Conservation (phyloP, 1,140 invertebrate genomes). For the Diorhabda sublineata region DNA sequence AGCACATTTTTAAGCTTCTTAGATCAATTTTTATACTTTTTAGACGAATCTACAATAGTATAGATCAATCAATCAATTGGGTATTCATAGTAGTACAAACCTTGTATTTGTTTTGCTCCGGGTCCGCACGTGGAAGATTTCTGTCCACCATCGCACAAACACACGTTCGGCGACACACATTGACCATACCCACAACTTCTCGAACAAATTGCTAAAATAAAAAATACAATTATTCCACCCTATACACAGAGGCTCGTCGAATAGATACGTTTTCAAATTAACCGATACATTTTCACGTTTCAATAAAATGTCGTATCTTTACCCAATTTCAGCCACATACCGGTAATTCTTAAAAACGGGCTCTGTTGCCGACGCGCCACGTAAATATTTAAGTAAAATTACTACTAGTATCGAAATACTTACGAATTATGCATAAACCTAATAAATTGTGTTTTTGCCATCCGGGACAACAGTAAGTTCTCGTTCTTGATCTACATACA, state of each 20-base stretch:
- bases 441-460: slow-evolving; percentile 70
- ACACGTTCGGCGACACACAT: slow-evolving; percentile 79
- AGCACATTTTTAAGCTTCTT: too few relatives aligned
- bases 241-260: too few relatives aligned
- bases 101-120: slow-evolving; percentile 23
- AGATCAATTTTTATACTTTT: too few relatives aligned
- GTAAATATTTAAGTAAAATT: neutral
- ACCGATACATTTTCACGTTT: too few relatives aligned
- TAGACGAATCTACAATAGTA: too few relatives aligned
- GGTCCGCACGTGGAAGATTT: slow-evolving; percentile 26
- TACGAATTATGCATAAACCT: slow-evolving; percentile 76
- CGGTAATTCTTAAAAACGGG: too few relatives aligned
- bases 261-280: too few relatives aligned
- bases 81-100: neutral
- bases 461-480: slow-evolving; percentile 76
- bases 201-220: slow-evolving; percentile 66
- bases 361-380: too few relatives aligned
- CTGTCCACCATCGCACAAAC: slow-evolving; percentile 61
- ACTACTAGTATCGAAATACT: slow-evolving; percentile 44
- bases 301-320: too few relatives aligned
- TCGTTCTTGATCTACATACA: slow-evolving; percentile 66
- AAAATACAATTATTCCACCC: slow-evolving; percentile 17
- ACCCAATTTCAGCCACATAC: too few relatives aligned
- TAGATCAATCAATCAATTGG: too few relatives aligned
- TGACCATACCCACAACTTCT: slow-evolving; percentile 65